phyloP scores from a whole-genome alignment of 2,797 vertebrate species.

The Allobates femoralis region DNA sequence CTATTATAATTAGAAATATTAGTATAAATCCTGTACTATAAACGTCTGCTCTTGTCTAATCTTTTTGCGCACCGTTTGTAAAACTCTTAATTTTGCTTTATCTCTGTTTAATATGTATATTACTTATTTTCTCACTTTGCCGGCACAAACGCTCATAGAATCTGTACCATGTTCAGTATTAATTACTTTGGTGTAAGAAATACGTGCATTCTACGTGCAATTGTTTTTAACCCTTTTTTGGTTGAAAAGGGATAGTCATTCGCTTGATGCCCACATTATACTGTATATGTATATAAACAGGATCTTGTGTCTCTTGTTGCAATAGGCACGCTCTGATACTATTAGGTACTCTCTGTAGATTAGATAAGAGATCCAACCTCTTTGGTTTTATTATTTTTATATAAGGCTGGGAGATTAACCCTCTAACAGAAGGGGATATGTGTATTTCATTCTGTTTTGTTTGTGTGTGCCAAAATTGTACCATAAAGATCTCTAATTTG shows the following conservation, averaged over 20 bases:
- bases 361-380: constrained; percentile 27
- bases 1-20: constrained; percentile 55
- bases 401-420: constrained; percentile 43
- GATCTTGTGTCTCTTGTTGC: constrained; percentile 16
- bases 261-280: constrained; percentile 1
- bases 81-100: constrained; percentile 27
- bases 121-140: constrained; percentile 21
- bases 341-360: constrained; percentile 22
- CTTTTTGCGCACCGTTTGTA: constrained; percentile 36
- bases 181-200: constrained; percentile 6
- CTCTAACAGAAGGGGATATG: constrained; percentile 8
- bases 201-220: constrained; percentile 8
- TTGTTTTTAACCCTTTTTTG: constrained; percentile 5
- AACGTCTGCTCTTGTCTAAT: constrained; percentile 29
- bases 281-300: constrained; percentile 26
- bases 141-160: not conserved
- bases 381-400: constrained; percentile 4
- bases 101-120: constrained; percentile 36
- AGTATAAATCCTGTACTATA: constrained; percentile 53
- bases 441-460: constrained; percentile 7
- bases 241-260: not conserved
- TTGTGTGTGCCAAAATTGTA: constrained; percentile 26
- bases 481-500: constrained; percentile 1
- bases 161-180: constrained; percentile 23
- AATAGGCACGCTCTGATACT: not conserved